Base-by-base conservation (phyloP, 1,140 invertebrate genomes). In the Drosophila setifemur region DNA sequence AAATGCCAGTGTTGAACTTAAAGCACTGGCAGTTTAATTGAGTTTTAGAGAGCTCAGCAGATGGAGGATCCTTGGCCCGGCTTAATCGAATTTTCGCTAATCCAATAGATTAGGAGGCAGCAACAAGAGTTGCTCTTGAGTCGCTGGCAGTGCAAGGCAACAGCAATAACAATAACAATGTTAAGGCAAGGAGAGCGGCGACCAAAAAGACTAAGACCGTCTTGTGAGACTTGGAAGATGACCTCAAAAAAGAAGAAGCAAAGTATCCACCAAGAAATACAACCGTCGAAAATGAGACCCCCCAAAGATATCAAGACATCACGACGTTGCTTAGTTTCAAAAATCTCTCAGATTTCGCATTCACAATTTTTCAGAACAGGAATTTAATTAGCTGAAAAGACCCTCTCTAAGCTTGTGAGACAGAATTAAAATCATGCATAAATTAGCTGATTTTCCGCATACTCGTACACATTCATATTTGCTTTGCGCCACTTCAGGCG, bases 121-220 rank as follows among this genome's bases (percentile, higher is more conserved):
- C 78, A 69, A 73, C 48, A 64, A 58, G 48, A 72, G 40, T 42
- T 49, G 43, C 68, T 52, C 12, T 37, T 19, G 23, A 16, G 44
- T 48, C 55, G 53, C 12, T 21, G 48, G 57, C 69, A 73, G 73
- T 77, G 81, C 74, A 85, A 79, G 71, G 70, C 63, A 77, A 61
- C 75, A 82, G n/a, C n/a, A n/a, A n/a, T n/a, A 37, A 83, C 79
- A 83, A 83, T 79, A 85, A 83, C 81, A 85, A 83, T 74, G 79
- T 85, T 85, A 85, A 79, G 64, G 74, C 42, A 44, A 11, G 53
- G 45, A 26, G 16, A 43, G 35, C 19, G 40, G 49, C 74, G 37
- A 23, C 54, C n/a, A n/a, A n/a, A n/a, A n/a, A 69, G 75, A 79
- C 75, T 33, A 19, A 33, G 54, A 33, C 33, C 19, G 29, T 49